Conservation (phyloP, 2,797 vertebrate species). For the Girardinus metallicus region DNA sequence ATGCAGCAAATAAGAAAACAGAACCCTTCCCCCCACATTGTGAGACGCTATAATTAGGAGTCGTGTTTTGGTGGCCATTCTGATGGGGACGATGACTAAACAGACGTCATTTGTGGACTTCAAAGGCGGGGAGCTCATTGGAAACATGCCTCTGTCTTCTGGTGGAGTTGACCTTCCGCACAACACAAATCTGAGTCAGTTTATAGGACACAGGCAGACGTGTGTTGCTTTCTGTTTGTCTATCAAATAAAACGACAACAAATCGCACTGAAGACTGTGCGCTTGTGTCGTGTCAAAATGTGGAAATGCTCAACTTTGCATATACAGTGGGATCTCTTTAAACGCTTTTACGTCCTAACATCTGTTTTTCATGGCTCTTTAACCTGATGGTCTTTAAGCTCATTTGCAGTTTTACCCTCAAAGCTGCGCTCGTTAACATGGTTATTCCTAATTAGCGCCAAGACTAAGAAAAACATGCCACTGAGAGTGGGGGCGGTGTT, state of each 20-base stretch:
- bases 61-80: constrained; percentile 23
- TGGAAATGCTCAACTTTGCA: not conserved
- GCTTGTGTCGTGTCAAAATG: not conserved
- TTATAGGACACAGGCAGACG: constrained; percentile 32
- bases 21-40: not conserved
- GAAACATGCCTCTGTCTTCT: constrained; percentile 11
- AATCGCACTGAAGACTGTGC: not conserved
- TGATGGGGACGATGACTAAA: constrained; percentile 45
- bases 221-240: not conserved
- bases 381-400: not conserved
- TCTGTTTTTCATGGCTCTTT: not conserved
- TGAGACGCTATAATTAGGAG: constrained; percentile 56
- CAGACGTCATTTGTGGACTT: constrained; percentile 47
- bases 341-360: not conserved
- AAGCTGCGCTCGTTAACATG: not conserved
- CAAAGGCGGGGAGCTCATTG: constrained; percentile 62
- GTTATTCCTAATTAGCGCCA: constrained; percentile 9
- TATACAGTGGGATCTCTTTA: not conserved
- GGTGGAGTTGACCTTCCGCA: not conserved
- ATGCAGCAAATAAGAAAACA: constrained; percentile 54
- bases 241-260: not conserved
- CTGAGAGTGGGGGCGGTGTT: not conserved
- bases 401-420: not conserved
- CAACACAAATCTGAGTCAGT: constrained; percentile 28
- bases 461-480: not conserved